phyloP scores from a whole-genome alignment of 2,797 vertebrate species.

The Squalus acanthias region DNA sequence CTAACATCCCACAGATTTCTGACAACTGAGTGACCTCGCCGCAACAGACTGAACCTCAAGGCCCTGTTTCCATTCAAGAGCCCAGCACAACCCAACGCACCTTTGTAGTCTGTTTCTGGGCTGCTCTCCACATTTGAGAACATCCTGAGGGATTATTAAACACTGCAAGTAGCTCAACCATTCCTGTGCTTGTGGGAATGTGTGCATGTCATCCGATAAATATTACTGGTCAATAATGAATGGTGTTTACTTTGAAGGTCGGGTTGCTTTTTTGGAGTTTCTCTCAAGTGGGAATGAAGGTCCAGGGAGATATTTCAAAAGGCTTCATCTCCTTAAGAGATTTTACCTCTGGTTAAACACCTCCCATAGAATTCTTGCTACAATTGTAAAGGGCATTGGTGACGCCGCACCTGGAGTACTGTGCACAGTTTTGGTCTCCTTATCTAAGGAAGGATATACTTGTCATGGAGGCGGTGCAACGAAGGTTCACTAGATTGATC shows the following conservation, averaged over 20 bases:
- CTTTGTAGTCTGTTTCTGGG: neutral
- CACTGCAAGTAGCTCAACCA: too few relatives aligned
- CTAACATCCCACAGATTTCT: neutral
- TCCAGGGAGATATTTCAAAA: neutral
- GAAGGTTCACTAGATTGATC: too few relatives aligned
- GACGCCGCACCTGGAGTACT: too few relatives aligned
- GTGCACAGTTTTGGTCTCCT: too few relatives aligned
- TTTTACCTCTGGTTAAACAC: neutral
- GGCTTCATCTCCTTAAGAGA: neutral
- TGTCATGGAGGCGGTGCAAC: too few relatives aligned
- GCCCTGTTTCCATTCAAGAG: neutral
- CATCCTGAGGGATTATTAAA: too few relatives aligned
- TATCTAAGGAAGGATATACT: too few relatives aligned
- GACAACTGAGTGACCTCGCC: neutral
- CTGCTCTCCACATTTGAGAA: neutral
- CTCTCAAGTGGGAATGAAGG: neutral
- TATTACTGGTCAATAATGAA: neutral
- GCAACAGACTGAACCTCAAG: neutral
- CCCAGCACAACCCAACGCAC: neutral
- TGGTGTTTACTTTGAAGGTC: too few relatives aligned
- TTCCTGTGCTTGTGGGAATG: neutral
- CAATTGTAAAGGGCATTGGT: too few relatives aligned
- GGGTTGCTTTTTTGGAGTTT: neutral
- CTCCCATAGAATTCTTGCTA: neutral
- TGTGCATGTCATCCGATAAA: neutral